These are phyloP conservation scores for Ibidorhyncha struthersii DNA, from an alignment of 2,113 vertebrate genomes.

Conservation along the genomic window DNA sequence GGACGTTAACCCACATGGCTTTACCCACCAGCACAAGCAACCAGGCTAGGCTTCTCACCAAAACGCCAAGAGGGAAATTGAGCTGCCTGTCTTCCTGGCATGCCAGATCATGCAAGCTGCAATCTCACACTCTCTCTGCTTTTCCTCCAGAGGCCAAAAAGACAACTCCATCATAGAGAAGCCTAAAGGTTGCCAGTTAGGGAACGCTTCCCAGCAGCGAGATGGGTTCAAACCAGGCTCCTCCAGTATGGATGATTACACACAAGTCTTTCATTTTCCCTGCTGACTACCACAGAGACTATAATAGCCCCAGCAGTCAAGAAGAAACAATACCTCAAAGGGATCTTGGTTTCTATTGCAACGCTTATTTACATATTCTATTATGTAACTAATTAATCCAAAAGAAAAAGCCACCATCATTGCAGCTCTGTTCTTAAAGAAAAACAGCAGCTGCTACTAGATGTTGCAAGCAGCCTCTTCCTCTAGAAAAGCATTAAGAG, in stretches of 20 bases:
- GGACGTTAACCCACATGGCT: background rate
- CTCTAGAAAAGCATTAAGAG: background rate
- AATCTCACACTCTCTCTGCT: background rate
- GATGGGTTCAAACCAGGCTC: background rate
- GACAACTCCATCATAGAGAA: background rate
- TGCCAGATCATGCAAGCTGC: background rate
- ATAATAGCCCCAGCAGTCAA: background rate
- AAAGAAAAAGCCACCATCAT: background rate
- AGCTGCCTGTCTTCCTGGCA: background rate
- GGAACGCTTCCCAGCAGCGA: background rate
- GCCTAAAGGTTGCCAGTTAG: background rate
- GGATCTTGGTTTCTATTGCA: conserved; percentile 11
- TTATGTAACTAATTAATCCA: conserved; percentile 7
- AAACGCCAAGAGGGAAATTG: background rate
- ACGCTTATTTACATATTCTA: background rate
- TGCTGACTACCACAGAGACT: background rate
- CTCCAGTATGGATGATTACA: background rate
- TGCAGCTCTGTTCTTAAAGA: background rate
- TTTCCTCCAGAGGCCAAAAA: background rate
- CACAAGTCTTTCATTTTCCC: background rate
- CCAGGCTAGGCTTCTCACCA: background rate
- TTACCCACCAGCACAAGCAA: background rate
- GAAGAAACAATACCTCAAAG: conserved; percentile 43
- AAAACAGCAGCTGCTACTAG: background rate
- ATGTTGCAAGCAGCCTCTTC: background rate